Conservation (phyloP, 2,888 invertebrate genomes). For the Ischnus inquisitorius region DNA sequence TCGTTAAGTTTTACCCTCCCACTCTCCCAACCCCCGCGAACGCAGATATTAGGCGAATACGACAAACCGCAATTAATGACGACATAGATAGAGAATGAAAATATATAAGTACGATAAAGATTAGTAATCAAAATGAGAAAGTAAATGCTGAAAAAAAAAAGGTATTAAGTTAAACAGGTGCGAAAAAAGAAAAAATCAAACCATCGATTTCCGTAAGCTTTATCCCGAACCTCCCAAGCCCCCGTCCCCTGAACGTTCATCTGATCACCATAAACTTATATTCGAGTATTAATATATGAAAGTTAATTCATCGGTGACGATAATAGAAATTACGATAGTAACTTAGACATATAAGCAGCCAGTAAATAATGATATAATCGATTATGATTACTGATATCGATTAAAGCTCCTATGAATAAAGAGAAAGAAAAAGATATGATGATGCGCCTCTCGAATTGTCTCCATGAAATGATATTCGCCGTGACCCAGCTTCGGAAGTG, state of each 20-base stretch:
- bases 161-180: neutral
- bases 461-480: conserved; percentile 3
- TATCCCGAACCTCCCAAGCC: conserved; percentile 2
- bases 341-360: conserved; percentile 28
- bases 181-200: conserved; percentile 34
- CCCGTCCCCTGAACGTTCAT: conserved; percentile 50
- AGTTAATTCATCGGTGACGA: conserved; percentile 60
- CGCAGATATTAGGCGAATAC: conserved; percentile 18
- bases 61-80: conserved; percentile 7
- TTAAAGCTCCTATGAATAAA: conserved; percentile 5
- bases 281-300: conserved; percentile 44
- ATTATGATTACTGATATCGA: conserved; percentile 12
- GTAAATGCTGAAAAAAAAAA: neutral
- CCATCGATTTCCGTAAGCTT: conserved; percentile 39
- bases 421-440: no score
- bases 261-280: conserved; percentile 47
- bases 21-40: neutral
- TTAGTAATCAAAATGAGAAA: neutral
- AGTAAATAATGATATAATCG: conserved; percentile 38
- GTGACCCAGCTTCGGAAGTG: neutral
- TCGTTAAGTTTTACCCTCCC: conserved; percentile 24
- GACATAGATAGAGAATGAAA: conserved; percentile 7
- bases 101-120: neutral
- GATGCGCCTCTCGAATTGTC: conserved; percentile 30
- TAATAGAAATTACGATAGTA: conserved; percentile 44